Evolutionary conservation across 2,113 vertebrate genomes (phyloP).

Genomic region (Ciconia maguari): DNA sequence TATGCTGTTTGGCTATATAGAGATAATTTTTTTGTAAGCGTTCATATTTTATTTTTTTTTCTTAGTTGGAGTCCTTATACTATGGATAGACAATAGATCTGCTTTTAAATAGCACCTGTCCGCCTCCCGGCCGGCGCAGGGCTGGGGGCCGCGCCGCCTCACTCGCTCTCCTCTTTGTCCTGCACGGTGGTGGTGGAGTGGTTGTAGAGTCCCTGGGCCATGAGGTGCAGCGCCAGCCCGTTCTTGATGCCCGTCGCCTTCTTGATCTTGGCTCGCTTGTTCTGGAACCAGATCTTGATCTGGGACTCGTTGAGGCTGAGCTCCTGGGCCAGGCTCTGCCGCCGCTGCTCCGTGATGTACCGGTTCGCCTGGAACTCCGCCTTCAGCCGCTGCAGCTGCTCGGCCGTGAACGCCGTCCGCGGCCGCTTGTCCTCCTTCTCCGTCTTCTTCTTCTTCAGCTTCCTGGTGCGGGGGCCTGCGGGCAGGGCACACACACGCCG

Average conservation of each 20-base stretch:
- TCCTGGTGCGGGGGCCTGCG: constrained; percentile 95
- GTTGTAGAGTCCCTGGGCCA: constrained; percentile 94
- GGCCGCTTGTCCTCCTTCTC: constrained; percentile 92
- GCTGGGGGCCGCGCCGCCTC: constrained; percentile 5
- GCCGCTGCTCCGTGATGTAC: constrained; percentile 90
- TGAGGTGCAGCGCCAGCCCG: constrained; percentile 88
- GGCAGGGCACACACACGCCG: constrained; percentile 60
- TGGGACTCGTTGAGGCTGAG: constrained; percentile 91
- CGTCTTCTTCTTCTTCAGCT: constrained; percentile 95
- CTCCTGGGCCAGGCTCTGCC: constrained; percentile 89
- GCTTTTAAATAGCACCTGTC: constrained; percentile 87
- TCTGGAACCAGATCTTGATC: constrained; percentile 95
- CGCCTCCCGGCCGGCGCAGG: constrained; percentile 54
- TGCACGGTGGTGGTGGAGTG: constrained; percentile 94
- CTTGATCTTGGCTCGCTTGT: constrained; percentile 92
- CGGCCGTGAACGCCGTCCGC: constrained; percentile 89
- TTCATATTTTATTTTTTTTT: constrained; percentile 69
- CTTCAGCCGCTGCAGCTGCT: constrained; percentile 92
- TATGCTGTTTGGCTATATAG: constrained; percentile 96
- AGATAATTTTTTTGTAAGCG: constrained; percentile 78
- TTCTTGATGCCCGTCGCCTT: constrained; percentile 90
- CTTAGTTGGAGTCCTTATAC: constrained; percentile 79
- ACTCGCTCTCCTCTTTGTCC: constrained; percentile 96
- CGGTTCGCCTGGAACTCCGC: constrained; percentile 90
- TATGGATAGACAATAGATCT: constrained; percentile 88